Evolutionary conservation across 2,888 invertebrate species (phyloP).

Genomic region (Yponomeuta plumbellus): DNA sequence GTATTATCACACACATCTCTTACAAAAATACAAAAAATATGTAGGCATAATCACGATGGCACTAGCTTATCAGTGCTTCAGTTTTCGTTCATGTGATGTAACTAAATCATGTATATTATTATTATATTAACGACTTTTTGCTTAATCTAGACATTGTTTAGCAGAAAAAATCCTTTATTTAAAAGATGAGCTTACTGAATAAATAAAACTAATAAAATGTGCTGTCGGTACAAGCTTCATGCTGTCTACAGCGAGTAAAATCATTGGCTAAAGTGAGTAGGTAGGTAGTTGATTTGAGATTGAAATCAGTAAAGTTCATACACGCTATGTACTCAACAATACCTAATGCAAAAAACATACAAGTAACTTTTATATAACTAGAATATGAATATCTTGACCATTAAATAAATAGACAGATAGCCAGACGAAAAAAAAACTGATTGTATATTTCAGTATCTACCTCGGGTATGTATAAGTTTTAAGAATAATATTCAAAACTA

Average conservation of each 20-base stretch:
- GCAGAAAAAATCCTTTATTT: neutral
- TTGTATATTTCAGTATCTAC: too few species aligned
- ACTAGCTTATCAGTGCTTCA: conserved; percentile 71
- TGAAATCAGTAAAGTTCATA: neutral
- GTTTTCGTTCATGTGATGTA: conserved; percentile 46
- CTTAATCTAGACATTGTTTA: conserved; percentile 29
- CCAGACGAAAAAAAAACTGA: neutral
- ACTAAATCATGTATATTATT: conserved; percentile 34
- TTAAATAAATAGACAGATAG: neutral
- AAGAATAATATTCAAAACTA: too few species aligned
- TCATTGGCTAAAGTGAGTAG: neutral
- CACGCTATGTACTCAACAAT: too few species aligned
- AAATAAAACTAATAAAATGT: conserved; percentile 22
- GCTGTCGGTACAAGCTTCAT: neutral
- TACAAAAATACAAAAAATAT: conserved; percentile 70
- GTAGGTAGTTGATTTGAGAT: neutral
- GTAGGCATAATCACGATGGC: conserved; percentile 62
- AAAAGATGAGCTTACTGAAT: conserved; percentile 18
- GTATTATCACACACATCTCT: conserved; percentile 65
- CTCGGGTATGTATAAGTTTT: too few species aligned
- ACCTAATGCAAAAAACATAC: too few species aligned
- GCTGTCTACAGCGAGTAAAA: neutral
- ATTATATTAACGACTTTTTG: conserved; percentile 24
- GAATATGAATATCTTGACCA: neutral
- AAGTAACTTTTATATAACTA: neutral